Evolutionary conservation across 2,113 vertebrate species (phyloP).

Genomic region (Numenius arquata): DNA sequence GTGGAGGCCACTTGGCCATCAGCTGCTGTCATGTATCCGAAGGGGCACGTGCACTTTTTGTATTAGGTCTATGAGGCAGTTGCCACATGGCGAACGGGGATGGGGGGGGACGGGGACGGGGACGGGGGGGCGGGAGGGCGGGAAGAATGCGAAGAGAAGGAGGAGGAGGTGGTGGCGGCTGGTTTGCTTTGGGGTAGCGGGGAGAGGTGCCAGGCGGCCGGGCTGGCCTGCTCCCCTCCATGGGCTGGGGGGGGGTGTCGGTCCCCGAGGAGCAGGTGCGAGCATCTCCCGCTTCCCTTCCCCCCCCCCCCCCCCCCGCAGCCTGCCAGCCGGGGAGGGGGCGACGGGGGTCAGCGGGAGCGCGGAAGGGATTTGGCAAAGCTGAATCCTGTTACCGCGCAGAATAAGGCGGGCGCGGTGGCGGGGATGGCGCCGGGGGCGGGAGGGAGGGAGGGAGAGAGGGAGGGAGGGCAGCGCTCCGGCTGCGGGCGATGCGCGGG

Average conservation of each 20-base stretch:
- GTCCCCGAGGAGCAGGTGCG: not conserved
- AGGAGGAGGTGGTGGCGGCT: not conserved
- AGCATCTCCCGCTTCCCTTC: not conserved
- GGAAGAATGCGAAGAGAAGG: too few species aligned
- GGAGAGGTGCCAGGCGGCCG: not conserved
- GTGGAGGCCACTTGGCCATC: not conserved
- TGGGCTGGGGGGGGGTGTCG: too few species aligned
- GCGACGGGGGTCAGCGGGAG: not conserved
- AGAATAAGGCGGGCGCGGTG: not conserved
- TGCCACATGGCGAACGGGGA: not conserved
- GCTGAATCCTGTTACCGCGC: not conserved
- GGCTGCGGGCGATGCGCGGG: too few species aligned
- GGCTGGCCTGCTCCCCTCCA: too few species aligned
- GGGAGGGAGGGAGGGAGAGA: too few species aligned
- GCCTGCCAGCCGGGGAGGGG: not conserved
- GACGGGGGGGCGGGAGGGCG: not conserved
- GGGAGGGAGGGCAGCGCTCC: too few species aligned
- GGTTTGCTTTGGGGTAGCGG: not conserved
- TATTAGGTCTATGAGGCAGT: not conserved
- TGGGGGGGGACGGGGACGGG: too few species aligned
- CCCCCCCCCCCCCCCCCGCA: too few species aligned
- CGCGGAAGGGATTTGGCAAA: not conserved
- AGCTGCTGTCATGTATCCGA: not conserved
- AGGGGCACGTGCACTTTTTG: not conserved
- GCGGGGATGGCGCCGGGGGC: too few species aligned